Base-by-base conservation (phyloP, 2,888 invertebrate species). In the Sericinus montela region DNA sequence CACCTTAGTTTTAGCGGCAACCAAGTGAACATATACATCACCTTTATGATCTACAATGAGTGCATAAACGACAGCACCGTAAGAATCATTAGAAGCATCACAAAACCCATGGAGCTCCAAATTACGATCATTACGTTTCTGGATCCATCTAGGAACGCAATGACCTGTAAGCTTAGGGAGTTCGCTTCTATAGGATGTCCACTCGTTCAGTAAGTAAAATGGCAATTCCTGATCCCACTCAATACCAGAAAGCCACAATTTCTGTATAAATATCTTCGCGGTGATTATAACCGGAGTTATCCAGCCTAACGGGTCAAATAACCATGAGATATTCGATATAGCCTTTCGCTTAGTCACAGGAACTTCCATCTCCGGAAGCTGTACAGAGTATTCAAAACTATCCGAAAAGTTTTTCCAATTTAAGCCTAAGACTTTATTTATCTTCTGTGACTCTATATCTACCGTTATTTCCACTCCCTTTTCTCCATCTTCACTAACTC, bases 261-360 rank as follows among this genome's bases (percentile, higher is more conserved):
- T 52, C 36, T 56, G 56, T 8, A 56, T 56, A 23, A 58, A 37
- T 1, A 58, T 45, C 32, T 58, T 58, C 4, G 55, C 48, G 11
- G 48, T 52, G 3, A 53, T 47, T 0, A 55, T 36, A n/a, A 53
- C 39, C 11, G 53, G 57, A 9, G 50, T 40, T n/a, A 56, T n/a
- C 53, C 56, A 60, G 6, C 57, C 60, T 15, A 57, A 48, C 11
- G 57, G 57, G 34, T 60, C 58, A 35, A 53, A 60, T 3, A 46
- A 40, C 36, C 46, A 46, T n/a, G 51, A 49, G 1, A 49, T 32
- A n/a, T 54, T 53, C 3, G 52, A 52, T 25, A 56, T 25, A n/a
- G 53, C 44, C 8, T 29, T 36, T 34, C 53, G 36, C 32, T 54
- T 51, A 39, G 51, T 51, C 8, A 43, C 34, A 29, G 52, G 45